Evolutionary conservation across 30 jellyfish, hydroid and myxozoan species (phyloP), one percentile per base, ranked within the genome.

Genomic region (Cassiopea xamachana): DNA sequence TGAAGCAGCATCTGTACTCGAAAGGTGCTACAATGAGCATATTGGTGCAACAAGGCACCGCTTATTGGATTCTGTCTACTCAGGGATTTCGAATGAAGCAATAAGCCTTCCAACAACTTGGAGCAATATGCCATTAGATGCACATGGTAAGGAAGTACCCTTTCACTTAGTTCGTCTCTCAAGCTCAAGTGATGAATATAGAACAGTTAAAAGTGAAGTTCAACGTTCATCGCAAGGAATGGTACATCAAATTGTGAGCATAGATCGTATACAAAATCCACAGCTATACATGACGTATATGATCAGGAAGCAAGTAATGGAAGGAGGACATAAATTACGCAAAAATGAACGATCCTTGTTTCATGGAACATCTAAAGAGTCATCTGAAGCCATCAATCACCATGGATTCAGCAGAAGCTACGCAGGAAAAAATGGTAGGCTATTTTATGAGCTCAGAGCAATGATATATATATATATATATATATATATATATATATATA

Each of bases 401-500:
- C 92, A 71, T 50, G 92, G 92, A 48, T 84, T 84, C 18, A 71
- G 51, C 67, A 73, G 92, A 51, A 84, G 85, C 64, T 84, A 19
- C 49, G 92, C 92, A 70, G 92, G 92, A 1, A 84, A 17, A 72
- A 7, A 84, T 74, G 92, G 92, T 84, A 82, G 0, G 83, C 74
- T n/a, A n/a, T n/a, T n/a, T n/a, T n/a, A n/a, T n/a, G n/a, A n/a
- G n/a, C n/a, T n/a, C n/a, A n/a, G n/a, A n/a, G n/a, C n/a, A n/a
- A n/a, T n/a, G n/a, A n/a, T n/a, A n/a, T n/a, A n/a, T n/a, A n/a
- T n/a, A n/a, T n/a, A n/a, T n/a, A n/a, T n/a, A n/a, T n/a, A n/a
- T n/a, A n/a, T n/a, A n/a, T n/a, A n/a, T n/a, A n/a, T n/a, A n/a
- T n/a, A n/a, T n/a, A n/a, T n/a, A n/a, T n/a, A n/a, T n/a, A n/a